Percentiles rank a stretch among this genome's conserved stretches.
Conservation (phyloP, 2,888 invertebrate genomes). For the Ormyrus rosae region DNA sequence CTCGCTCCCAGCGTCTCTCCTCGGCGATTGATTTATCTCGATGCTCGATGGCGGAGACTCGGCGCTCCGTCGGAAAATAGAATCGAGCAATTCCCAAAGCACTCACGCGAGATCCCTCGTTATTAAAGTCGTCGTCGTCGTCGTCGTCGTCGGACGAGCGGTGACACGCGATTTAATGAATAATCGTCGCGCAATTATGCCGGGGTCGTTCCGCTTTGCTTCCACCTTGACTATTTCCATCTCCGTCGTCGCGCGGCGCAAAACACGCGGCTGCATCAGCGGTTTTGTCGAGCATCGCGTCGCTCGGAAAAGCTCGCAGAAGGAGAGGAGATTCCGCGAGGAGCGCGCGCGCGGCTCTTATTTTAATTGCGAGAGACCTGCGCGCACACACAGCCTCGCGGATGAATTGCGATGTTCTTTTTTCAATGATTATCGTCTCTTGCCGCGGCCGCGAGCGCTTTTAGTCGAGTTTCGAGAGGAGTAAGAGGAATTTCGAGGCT, state of each 20-base stretch:
- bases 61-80: conserved; percentile 8
- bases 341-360: conserved; percentile 23
- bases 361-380: conserved; percentile 57
- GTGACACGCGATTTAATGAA: conserved; percentile 58
- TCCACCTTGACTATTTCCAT: conserved; percentile 41
- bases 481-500: conserved; percentile 22
- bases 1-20: neutral
- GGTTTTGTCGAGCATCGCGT: too few relatives aligned
- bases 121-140: neutral
- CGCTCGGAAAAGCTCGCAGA: too few relatives aligned
- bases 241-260: neutral
- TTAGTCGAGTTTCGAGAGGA: neutral
- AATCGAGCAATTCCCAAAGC: conserved; percentile 32
- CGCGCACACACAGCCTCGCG: conserved; percentile 17
- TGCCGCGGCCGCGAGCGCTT: conserved; percentile 12
- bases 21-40: conserved; percentile 32
- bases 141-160: neutral
- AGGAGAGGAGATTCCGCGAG: conserved; percentile 48
- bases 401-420: conserved; percentile 2
- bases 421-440: conserved; percentile 32
- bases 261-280: too few relatives aligned
- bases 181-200: conserved; percentile 62
- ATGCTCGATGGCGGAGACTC: too few relatives aligned
- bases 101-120: neutral
- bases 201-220: conserved; percentile 40